phyloP scores from a whole-genome alignment of 2,113 vertebrate species.

The Muntiacus reevesi region DNA sequence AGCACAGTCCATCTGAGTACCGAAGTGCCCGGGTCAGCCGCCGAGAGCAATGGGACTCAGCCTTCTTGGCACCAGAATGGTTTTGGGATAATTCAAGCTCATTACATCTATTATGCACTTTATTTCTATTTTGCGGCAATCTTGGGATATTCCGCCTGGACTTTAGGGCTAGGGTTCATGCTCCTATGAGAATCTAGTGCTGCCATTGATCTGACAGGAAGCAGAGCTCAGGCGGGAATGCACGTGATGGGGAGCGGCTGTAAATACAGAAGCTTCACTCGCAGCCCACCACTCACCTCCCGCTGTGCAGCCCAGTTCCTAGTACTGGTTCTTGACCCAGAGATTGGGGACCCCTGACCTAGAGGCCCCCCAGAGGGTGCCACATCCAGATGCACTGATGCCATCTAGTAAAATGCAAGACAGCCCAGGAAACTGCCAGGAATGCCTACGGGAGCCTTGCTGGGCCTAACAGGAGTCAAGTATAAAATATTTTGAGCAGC shows the following conservation, averaged over 20 bases:
- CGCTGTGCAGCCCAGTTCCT: not conserved
- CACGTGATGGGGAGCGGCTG: not conserved
- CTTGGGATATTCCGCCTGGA: not conserved
- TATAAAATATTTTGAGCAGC: not conserved
- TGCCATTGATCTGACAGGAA: not conserved
- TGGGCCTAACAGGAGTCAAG: not conserved
- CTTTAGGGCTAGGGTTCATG: not conserved
- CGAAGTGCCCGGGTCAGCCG: not conserved
- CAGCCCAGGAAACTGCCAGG: not conserved
- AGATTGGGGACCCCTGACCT: not conserved
- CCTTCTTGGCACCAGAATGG: not conserved
- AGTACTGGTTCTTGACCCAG: not conserved
- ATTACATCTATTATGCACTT: not conserved
- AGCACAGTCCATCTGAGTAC: not conserved
- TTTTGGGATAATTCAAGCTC: not conserved
- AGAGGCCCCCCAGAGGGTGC: not conserved
- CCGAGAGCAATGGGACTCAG: not conserved
- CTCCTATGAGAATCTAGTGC: not conserved
- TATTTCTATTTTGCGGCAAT: not conserved
- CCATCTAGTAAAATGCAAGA: not conserved
- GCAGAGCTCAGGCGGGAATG: not conserved
- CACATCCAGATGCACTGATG: not conserved
- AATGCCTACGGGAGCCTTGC: not conserved
- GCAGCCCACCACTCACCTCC: not conserved
- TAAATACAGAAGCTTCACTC: not conserved